Evolutionary conservation across 2,113 vertebrate species (phyloP), one percentile per base, ranked within the genome.

Genomic region (Prunella fulvescens): DNA sequence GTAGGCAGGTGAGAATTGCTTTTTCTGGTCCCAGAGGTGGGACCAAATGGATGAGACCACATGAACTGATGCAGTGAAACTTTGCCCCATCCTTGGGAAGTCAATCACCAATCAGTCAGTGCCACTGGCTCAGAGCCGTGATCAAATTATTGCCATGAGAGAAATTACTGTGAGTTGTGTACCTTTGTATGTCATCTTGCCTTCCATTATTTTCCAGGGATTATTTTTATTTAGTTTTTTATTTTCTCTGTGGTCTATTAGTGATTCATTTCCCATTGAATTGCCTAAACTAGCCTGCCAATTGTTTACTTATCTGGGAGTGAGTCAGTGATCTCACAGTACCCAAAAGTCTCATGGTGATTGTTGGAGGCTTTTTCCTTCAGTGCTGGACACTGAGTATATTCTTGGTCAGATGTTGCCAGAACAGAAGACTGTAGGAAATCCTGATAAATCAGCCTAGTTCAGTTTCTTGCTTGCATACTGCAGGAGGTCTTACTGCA

Each of bases 1-100:
- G 0, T 25, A 81, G 56, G 22, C 80, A 80, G 69, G 65, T 96
- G 87, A 81, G 44, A 93, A 90, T 93, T 93, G 65, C 84, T 78
- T 50, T 47, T 91, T 77, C 19, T 53, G 28, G 66, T 67, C 64
- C 19, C 65, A 51, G 69, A 89, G 23, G 6, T 85, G 73, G 69
- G 53, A 60, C 73, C 33, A 19, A 70, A 51, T 20, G 56, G 56
- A 22, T 45, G 39, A 70, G 77, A 13, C 64, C 35, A 3, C 0
- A 0, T 65, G 81, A 62, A 44, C 18, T 18, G 65, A 14, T 15
- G 56, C 29, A 42, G 23, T 25, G 48, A 39, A 73, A n/a, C 29
- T 26, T 66, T 42, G 28, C 40, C 35, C 0, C 3, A 20, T 60
- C 33, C 13, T 72, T 23, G 20, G 61, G 25, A 92, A 80, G 78